phyloP scores from a whole-genome alignment of 1,140 invertebrate species.

The Coptotermes formosanus region DNA sequence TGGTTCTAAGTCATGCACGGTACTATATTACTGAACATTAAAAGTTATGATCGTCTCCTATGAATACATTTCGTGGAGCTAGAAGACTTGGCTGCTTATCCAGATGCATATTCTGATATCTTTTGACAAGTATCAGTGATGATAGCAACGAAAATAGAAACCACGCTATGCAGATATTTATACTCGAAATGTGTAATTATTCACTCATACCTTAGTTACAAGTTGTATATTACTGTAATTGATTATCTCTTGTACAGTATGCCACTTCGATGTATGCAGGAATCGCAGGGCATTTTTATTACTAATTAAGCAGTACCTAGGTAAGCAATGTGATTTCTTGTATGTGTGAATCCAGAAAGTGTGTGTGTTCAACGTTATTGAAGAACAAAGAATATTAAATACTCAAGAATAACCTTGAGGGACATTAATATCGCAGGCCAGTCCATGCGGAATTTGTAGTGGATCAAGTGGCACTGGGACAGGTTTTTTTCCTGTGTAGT shows the following conservation, averaged over 20 bases:
- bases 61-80: not conserved
- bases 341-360: not conserved
- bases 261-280: slow-evolving; percentile 8
- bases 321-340: not conserved
- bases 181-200: not conserved
- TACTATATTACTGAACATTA: not conserved
- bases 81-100: not conserved
- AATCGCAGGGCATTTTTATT: not conserved
- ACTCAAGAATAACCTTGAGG: not conserved
- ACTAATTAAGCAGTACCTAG: not conserved
- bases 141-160: not conserved
- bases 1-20: not conserved
- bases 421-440: too few relatives aligned
- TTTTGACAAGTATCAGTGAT: not conserved
- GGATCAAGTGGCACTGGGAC: too few relatives aligned
- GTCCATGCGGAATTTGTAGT: too few relatives aligned
- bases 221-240: not conserved
- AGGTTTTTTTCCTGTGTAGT: too few relatives aligned
- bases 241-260: not conserved
- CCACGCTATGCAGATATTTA: not conserved
- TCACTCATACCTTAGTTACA: not conserved
- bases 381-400: not conserved
- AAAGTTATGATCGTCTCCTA: not conserved
- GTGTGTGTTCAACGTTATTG: not conserved
- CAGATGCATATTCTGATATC: not conserved